Base-by-base conservation (phyloP, 1,140 invertebrate species). In the Drosophila pectinifera region DNA sequence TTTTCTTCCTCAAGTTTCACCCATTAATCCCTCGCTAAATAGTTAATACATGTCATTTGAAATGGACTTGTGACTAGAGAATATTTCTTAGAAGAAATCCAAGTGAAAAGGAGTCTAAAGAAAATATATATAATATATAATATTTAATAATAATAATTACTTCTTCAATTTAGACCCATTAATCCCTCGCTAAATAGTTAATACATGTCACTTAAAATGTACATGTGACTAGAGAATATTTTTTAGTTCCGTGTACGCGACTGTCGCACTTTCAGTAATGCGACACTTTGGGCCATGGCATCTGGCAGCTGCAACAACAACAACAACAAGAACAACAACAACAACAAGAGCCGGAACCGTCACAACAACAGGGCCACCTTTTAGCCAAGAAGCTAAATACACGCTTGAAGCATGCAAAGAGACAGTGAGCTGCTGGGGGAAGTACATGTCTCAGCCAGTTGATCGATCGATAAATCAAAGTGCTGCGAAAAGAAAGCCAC, bases 211-310 rank as follows among this genome's bases (percentile, higher is more conserved):
- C 28, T 13, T 5, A 41, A 18, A 1, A 14, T 13, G 31, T 11
- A 34, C 31, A 8, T 51, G 1, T 0, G 2, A 4, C 3, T 28
- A 10, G 14, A 8, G 10, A 10, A 3, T 31, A 11, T 3, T 31
- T 51, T 51, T 51, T 34, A 4, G 13, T 14, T 20, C 7, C 4
- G 31, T 51, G 49, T 51, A 51, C 34, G 38, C 41, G 36, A 46
- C 46, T 69, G 67, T 64, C 67, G 62, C 70, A 92, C 59, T 80
- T 90, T 54, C 83, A 72, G 80, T 88, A 92, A 91, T 86, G 83
- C 69, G 91, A 83, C 70, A 83, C 75, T 83, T 79, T 92, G 77
- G 48, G 38, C 58, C 80, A 64, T 51, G 68, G 57, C 42, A 65
- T 78, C 68, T 77, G 78, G 73, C 73, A 76, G 58, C 72, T 39